Evolutionary conservation across 1,140 invertebrate genomes (phyloP).

Genomic region (Halictus rubicundus): DNA sequence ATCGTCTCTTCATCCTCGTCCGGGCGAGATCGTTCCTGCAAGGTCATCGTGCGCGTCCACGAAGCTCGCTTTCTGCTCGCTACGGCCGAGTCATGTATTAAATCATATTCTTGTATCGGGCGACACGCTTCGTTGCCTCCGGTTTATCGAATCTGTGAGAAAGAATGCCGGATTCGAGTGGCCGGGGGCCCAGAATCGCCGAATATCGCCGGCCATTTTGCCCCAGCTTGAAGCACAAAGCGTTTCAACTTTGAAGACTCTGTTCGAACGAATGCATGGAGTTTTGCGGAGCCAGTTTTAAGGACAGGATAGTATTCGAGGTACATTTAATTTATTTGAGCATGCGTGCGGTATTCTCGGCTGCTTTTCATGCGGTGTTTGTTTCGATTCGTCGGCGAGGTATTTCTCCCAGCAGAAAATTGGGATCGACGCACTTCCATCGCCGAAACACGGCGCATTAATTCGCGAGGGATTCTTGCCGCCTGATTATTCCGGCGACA

Average conservation of each 20-base stretch:
- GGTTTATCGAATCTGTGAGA: conserved; percentile 42
- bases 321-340: not conserved
- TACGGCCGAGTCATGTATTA: conserved; percentile 57
- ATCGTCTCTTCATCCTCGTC: conserved; percentile 56
- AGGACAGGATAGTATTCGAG: not conserved
- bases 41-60: conserved; percentile 51
- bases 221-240: too few relatives aligned
- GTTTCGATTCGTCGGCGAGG: not conserved
- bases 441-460: conserved; percentile 28
- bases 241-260: too few relatives aligned
- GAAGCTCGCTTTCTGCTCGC: conserved; percentile 35
- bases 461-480: conserved; percentile 36
- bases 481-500: conserved; percentile 34
- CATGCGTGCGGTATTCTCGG: not conserved
- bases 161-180: conserved; percentile 18
- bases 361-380: not conserved
- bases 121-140: conserved; percentile 42
- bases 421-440: not conserved
- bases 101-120: conserved; percentile 50
- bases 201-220: too few relatives aligned
- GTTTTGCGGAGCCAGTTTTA: too few relatives aligned
- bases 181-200: too few relatives aligned
- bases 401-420: not conserved
- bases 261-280: too few relatives aligned
- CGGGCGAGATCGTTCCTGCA: conserved; percentile 50